These are phyloP conservation scores for Ceratitis capitata DNA, from an alignment of 1,140 invertebrate genomes.

Conservation along the genomic window DNA sequence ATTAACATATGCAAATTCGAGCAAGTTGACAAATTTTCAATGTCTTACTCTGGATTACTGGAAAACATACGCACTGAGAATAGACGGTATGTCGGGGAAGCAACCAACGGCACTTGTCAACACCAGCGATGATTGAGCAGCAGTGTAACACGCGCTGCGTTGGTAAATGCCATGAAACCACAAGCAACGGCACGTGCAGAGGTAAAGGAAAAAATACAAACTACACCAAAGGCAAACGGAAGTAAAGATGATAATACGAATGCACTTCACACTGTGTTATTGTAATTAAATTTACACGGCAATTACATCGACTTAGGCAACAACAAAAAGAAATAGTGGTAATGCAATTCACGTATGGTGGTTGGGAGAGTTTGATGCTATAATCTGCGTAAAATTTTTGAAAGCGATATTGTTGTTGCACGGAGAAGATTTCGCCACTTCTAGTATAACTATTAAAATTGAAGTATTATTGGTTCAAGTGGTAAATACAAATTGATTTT, in stretches of 20 bases:
- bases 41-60: not conserved
- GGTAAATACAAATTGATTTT: slow-evolving; percentile 60
- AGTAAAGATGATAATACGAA: not conserved
- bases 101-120: slow-evolving; percentile 4
- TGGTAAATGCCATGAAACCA: too few relatives aligned
- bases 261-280: slow-evolving; percentile 39
- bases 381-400: not conserved
- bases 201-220: slow-evolving; percentile 16
- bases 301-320: slow-evolving; percentile 54
- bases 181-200: not conserved
- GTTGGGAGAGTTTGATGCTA: not conserved
- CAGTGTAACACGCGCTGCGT: not conserved
- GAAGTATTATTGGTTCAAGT: slow-evolving; percentile 25
- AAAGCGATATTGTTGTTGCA: not conserved
- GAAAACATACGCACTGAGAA: not conserved
- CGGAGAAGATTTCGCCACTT: not conserved
- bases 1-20: not conserved
- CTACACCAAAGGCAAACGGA: not conserved
- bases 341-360: not conserved
- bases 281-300: slow-evolving; percentile 65
- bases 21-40: slow-evolving; percentile 5
- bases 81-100: not conserved
- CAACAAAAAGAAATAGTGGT: not conserved
- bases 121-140: slow-evolving; percentile 42
- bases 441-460: not conserved